Evolutionary conservation across 2,888 invertebrate genomes (phyloP).

Genomic region (Ecliptopera silaceata): DNA sequence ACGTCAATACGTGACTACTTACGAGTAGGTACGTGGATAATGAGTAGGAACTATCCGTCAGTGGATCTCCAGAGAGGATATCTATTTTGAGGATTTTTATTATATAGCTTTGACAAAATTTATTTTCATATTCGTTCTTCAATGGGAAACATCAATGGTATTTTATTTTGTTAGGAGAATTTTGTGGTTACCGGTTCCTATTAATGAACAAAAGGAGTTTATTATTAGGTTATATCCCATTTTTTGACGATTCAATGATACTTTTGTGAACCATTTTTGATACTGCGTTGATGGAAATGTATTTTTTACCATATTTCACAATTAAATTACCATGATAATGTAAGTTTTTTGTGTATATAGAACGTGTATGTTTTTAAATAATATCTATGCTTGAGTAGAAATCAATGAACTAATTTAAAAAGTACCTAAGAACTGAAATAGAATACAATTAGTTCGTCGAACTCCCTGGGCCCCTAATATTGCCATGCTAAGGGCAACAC

Average conservation of each 20-base stretch:
- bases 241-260: too few relatives aligned
- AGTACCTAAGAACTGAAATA: constrained; percentile 2
- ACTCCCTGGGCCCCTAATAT: constrained; percentile 24
- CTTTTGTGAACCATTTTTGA: too few relatives aligned
- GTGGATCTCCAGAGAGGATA: constrained; percentile 64
- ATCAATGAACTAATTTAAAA: not conserved
- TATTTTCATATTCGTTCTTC: constrained; percentile 22
- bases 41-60: constrained; percentile 75
- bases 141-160: constrained; percentile 27
- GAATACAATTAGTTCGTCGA: constrained; percentile 29
- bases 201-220: not conserved
- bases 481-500: constrained; percentile 33
- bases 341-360: too few relatives aligned
- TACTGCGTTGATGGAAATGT: too few relatives aligned
- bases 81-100: constrained; percentile 57
- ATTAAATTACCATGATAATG: too few relatives aligned
- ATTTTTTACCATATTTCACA: too few relatives aligned
- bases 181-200: not conserved
- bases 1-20: too few relatives aligned
- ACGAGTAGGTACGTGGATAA: constrained; percentile 71
- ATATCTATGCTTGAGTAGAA: too few relatives aligned
- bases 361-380: too few relatives aligned
- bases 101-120: constrained; percentile 29
- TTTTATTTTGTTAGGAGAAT: constrained; percentile 15
- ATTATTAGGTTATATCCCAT: not conserved